phyloP scores from a whole-genome alignment of 2,797 vertebrate genomes.

The Myotis daubentonii region DNA sequence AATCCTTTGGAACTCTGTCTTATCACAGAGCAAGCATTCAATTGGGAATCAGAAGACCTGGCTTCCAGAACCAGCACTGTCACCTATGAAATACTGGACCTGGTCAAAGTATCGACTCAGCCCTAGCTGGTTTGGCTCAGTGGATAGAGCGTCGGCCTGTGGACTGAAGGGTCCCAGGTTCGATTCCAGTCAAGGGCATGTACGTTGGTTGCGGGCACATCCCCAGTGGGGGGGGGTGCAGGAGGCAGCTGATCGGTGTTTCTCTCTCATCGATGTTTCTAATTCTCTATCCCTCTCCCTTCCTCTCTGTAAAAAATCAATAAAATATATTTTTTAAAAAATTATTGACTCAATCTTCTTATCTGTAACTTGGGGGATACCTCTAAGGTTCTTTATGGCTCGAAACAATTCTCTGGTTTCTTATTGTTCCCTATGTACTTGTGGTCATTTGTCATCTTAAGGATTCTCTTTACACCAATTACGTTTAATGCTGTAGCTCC shows the following conservation, averaged over 20 bases:
- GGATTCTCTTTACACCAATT: not conserved
- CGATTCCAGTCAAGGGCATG: no score
- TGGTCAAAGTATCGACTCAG: not conserved
- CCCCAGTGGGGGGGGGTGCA: no score
- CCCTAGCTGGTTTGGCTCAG: no score
- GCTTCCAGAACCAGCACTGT: not conserved
- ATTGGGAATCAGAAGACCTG: not conserved
- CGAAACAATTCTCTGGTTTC: not conserved
- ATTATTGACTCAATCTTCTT: not conserved
- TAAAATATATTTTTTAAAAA: no score
- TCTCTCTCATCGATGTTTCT: no score
- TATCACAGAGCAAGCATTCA: not conserved
- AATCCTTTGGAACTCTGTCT: conserved; percentile 4
- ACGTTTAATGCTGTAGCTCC: not conserved
- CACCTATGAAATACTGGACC: not conserved
- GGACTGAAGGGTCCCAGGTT: no score
- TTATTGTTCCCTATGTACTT: not conserved
- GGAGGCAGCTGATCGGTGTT: no score
- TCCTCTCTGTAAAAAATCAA: no score
- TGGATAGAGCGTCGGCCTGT: no score
- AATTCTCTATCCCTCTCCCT: no score
- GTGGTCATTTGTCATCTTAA: not conserved
- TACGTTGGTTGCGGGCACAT: no score
- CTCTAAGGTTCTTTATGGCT: not conserved
- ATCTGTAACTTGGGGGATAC: not conserved